Base-by-base conservation (phyloP, 2,888 invertebrate genomes). In the Calameuta idolon region DNA sequence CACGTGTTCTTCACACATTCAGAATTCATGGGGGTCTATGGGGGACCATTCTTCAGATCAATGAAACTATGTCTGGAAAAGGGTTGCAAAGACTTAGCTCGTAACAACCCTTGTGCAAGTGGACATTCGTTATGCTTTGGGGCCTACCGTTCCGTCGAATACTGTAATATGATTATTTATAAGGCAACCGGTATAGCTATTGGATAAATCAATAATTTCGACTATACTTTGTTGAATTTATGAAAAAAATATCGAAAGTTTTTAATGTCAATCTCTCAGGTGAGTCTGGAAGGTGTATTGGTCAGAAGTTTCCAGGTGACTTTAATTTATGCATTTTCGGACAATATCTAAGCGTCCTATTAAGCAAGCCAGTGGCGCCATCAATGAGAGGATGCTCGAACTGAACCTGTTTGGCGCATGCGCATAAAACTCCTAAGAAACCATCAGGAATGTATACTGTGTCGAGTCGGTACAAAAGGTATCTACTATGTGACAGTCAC, bases 301-400 rank as follows among this genome's bases (percentile, higher is more conserved):
- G 55, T 9, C 23, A 55, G 9, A 23, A 9, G 15, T 23, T 55
- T 55, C 9, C 1, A 55, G 23, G 15, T 23, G 55, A 5, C 23
- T 55, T 55, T 23, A 55, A 55, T 55, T 55, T 23, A 2, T 55
- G 23, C 55, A 55, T 76, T 30, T 33, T 23, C 34, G 82, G 89
- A 87, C 89, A 87, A 88, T 83, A 88, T 82, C 88, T 89, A 84
- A 81, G 78, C 89, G 77, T 82, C 79, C 77, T 80, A 83, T 87
- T 87, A 85, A 85, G 85, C 84, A 85, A 85, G 82, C 82, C 76
- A 80, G 81, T 89, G 85, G 88, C 85, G 88, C 87, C 88, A 88
- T 83, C 88, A 87, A 73, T 82, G 79, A 79, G 78, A 34, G 35
- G n/a, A 33, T 34, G 76, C 35, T 55, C 77, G 80, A 85, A 88